These are phyloP conservation scores for Furcula furcula DNA, from an alignment of 2,888 invertebrate genomes.

Conservation along the genomic window DNA sequence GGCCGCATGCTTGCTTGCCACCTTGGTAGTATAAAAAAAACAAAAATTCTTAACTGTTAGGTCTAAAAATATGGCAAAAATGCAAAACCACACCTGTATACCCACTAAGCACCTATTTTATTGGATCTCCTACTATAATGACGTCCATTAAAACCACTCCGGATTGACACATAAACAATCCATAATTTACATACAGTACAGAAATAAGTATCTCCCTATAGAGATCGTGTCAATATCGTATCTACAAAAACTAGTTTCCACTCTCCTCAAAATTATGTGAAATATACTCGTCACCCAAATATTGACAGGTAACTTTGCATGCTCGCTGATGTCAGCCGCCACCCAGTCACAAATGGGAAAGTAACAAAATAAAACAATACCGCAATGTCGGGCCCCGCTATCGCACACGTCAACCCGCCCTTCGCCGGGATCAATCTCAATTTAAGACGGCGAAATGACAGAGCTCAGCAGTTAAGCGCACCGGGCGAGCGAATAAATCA, in stretches of 20 bases:
- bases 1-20: too few relatives aligned
- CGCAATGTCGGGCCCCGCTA: constrained; percentile 53
- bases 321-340: constrained; percentile 26
- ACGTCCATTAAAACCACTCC: too few relatives aligned
- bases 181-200: too few relatives aligned
- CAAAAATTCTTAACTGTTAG: too few relatives aligned
- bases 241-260: constrained; percentile 1
- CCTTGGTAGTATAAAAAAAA: too few relatives aligned
- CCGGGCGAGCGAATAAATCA: constrained; percentile 77
- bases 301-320: constrained; percentile 39
- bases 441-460: constrained; percentile 78
- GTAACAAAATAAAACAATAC: constrained; percentile 56
- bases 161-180: too few relatives aligned
- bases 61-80: too few relatives aligned
- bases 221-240: not conserved
- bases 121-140: too few relatives aligned
- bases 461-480: constrained; percentile 78
- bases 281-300: constrained; percentile 34
- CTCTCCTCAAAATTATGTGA: constrained; percentile 23
- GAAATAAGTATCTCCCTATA: too few relatives aligned
- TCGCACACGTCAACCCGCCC: constrained; percentile 54
- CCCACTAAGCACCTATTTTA: too few relatives aligned
- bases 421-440: constrained; percentile 76
- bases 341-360: constrained; percentile 31
- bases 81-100: too few relatives aligned